Conservation (phyloP, 2,797 vertebrate species). For the Protosalanx chinensis region DNA sequence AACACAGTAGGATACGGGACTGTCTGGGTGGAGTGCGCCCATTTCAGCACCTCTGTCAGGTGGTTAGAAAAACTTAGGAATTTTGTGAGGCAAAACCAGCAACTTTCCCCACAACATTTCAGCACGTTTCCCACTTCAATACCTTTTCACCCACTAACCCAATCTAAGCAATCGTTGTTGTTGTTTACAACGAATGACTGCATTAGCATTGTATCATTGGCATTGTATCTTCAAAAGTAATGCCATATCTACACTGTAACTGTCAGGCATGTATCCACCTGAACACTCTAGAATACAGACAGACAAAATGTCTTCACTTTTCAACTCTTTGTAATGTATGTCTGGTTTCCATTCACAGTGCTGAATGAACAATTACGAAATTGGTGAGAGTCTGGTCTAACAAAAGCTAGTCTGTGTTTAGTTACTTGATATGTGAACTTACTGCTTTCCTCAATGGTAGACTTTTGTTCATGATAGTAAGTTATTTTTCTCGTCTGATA, state of each 20-base stretch:
- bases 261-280: neutral
- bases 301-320: constrained; percentile 5
- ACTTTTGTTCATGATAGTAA: constrained; percentile 3
- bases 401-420: constrained; percentile 4
- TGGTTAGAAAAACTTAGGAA: constrained; percentile 18
- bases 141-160: neutral
- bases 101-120: constrained; percentile 33
- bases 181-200: no score
- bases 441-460: neutral
- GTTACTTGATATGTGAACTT: constrained; percentile 14
- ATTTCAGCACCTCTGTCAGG: constrained; percentile 18
- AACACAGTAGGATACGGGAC: no score
- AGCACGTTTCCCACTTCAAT: constrained; percentile 22
- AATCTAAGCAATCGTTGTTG: no score
- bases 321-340: neutral
- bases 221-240: no score
- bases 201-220: no score
- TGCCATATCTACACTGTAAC: no score
- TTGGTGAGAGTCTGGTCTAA: neutral
- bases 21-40: constrained; percentile 12
- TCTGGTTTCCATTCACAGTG: constrained; percentile 7
- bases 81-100: constrained; percentile 26
- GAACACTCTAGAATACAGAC: neutral
- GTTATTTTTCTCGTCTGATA: constrained; percentile 2
- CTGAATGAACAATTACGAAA: constrained; percentile 4